These are phyloP conservation scores for Pardosa pseudoannulata DNA, from an alignment of 2,888 invertebrate species.

Conservation along the genomic window DNA sequence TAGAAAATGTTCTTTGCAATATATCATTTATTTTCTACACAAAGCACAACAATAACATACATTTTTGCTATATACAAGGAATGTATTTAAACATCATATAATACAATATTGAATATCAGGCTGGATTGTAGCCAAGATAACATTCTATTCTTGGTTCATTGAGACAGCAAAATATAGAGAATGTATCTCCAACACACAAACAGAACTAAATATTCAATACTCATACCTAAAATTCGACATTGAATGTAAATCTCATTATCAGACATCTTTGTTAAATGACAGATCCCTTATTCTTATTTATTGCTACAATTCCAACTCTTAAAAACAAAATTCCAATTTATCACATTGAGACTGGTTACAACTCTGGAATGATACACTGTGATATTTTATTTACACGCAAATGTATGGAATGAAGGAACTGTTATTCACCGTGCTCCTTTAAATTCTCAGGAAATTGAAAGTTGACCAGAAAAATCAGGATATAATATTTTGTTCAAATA, in stretches of 20 bases:
- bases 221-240: neutral
- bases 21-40: conserved; percentile 17
- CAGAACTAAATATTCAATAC: neutral
- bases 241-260: neutral
- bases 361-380: conserved; percentile 36
- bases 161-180: neutral
- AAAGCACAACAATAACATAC: conserved; percentile 12
- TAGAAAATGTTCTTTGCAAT: neutral
- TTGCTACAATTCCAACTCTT: neutral
- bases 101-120: conserved; percentile 7
- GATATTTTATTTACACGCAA: conserved; percentile 36
- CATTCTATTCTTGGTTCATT: neutral
- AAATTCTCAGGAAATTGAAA: neutral
- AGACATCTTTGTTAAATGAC: neutral
- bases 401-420: conserved; percentile 30
- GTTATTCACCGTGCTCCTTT: conserved; percentile 22
- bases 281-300: neutral
- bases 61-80: conserved; percentile 48
- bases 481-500: neutral
- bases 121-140: neutral
- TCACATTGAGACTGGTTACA: neutral
- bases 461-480: neutral
- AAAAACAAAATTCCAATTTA: neutral
- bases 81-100: conserved; percentile 41
- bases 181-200: neutral